A percentile compares a stretch with the other conserved stretches of the same genome.
Evolutionary conservation across 2,797 vertebrate genomes (phyloP).

Genomic region (Acanthurus leucopareius): DNA sequence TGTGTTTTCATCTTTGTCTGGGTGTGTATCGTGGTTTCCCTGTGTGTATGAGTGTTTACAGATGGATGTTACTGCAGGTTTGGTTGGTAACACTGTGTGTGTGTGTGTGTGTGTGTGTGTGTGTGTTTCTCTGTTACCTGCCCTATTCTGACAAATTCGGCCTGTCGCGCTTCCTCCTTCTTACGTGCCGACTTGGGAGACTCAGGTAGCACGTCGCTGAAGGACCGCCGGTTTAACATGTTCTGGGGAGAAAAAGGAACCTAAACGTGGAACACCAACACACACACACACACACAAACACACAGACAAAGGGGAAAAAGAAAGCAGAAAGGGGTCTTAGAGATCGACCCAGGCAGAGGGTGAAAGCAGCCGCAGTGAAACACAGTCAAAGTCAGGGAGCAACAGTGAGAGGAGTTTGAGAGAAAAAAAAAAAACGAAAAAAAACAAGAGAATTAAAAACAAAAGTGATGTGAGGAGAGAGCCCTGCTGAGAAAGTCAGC

Average conservation of each 20-base stretch:
- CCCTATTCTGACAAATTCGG: slow-evolving; percentile 96
- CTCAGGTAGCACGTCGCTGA: slow-evolving; percentile 97
- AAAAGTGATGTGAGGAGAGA: slow-evolving; percentile 56
- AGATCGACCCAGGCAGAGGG: slow-evolving; percentile 65
- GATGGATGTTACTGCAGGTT: no score
- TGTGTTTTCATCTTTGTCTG: no score
- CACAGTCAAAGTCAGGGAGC: slow-evolving; percentile 16
- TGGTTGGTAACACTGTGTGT: not conserved
- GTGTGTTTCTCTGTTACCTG: slow-evolving; percentile 85
- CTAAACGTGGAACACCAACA: slow-evolving; percentile 74
- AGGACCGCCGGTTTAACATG: slow-evolving; percentile 97
- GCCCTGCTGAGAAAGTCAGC: slow-evolving; percentile 76
- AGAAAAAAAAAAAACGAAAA: no score
- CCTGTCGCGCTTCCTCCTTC: slow-evolving; percentile 97
- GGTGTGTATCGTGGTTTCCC: no score
- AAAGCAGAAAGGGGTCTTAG: slow-evolving; percentile 76
- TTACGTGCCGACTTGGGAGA: slow-evolving; percentile 97
- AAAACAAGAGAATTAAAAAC: slow-evolving; percentile 35
- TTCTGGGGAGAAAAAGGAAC: slow-evolving; percentile 93
- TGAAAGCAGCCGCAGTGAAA: slow-evolving; percentile 61
- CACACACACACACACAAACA: slow-evolving; percentile 26
- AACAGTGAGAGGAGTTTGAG: slow-evolving; percentile 17
- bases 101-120: slow-evolving; percentile 14
- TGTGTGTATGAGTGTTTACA: no score
- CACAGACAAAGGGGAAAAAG: slow-evolving; percentile 34